Evolutionary conservation across 1,140 invertebrate genomes (phyloP).

Genomic region (Drusus annulatus): DNA sequence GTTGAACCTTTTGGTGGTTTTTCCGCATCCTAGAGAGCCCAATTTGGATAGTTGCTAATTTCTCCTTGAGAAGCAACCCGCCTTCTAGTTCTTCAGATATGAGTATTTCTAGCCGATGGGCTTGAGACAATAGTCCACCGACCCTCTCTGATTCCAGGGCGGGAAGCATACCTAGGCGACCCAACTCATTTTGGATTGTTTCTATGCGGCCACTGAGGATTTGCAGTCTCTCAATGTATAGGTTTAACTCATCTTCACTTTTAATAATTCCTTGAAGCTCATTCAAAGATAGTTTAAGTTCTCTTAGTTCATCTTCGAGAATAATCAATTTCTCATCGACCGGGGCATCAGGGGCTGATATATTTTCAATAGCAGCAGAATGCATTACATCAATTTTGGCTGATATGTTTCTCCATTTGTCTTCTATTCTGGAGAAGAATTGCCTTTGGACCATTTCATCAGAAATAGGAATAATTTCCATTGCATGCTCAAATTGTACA

Average conservation of each 20-base stretch:
- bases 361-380: conserved; percentile 75
- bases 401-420: conserved; percentile 81
- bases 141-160: conserved; percentile 82
- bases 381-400: conserved; percentile 78
- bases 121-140: conserved; percentile 77
- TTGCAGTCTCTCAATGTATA: conserved; percentile 85
- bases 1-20: conserved; percentile 75
- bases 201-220: conserved; percentile 82
- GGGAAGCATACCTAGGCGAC: conserved; percentile 79
- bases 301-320: conserved; percentile 81
- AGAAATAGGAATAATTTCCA: conserved; percentile 82
- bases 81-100: conserved; percentile 83
- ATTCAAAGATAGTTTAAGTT: conserved; percentile 77
- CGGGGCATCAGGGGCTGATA: conserved; percentile 80
- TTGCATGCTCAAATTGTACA: conserved; percentile 81
- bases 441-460: conserved; percentile 87
- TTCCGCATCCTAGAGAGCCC: conserved; percentile 78
- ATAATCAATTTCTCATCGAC: conserved; percentile 80
- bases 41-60: conserved; percentile 78
- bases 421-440: conserved; percentile 81
- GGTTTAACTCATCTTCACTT: conserved; percentile 84
- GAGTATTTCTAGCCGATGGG: conserved; percentile 78
- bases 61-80: conserved; percentile 78
- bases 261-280: conserved; percentile 83
- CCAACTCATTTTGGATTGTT: conserved; percentile 84